Evolutionary conservation across 2,113 vertebrate species (phyloP).

Genomic region (Microtus richardsoni): DNA sequence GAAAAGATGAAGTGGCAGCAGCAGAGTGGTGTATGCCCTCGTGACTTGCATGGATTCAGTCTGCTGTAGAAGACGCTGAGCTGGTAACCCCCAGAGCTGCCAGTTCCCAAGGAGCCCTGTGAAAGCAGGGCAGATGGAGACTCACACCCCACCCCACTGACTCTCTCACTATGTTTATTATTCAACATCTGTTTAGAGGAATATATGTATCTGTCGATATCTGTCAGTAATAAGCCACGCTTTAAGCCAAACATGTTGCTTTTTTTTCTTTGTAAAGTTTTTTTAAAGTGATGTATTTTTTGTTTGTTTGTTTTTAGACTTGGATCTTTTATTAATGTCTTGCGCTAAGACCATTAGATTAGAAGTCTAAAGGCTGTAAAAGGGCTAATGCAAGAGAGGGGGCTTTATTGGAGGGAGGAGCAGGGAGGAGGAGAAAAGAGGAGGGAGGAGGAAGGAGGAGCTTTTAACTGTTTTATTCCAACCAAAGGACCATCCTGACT

Average conservation of each 20-base stretch:
- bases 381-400: not conserved
- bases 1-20: constrained; percentile 15
- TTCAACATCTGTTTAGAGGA: not conserved
- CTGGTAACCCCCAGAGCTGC: not conserved
- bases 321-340: not conserved
- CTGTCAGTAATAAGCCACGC: too few relatives aligned
- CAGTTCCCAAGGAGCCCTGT: not conserved
- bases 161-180: not conserved
- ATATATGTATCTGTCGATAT: not conserved
- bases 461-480: not conserved
- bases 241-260: not conserved
- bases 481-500: not conserved
- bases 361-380: not conserved
- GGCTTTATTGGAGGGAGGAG: not conserved
- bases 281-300: not conserved
- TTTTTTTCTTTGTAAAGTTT: constrained; percentile 2
- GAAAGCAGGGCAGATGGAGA: not conserved
- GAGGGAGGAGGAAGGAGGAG: not conserved
- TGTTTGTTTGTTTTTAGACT: constrained; percentile 31
- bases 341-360: not conserved
- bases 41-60: not conserved
- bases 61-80: constrained; percentile 11
- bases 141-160: not conserved
- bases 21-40: not conserved
- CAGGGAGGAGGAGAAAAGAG: not conserved